phyloP scores from a whole-genome alignment of 2,113 vertebrate species.

The Mohoua ochrocephala region DNA sequence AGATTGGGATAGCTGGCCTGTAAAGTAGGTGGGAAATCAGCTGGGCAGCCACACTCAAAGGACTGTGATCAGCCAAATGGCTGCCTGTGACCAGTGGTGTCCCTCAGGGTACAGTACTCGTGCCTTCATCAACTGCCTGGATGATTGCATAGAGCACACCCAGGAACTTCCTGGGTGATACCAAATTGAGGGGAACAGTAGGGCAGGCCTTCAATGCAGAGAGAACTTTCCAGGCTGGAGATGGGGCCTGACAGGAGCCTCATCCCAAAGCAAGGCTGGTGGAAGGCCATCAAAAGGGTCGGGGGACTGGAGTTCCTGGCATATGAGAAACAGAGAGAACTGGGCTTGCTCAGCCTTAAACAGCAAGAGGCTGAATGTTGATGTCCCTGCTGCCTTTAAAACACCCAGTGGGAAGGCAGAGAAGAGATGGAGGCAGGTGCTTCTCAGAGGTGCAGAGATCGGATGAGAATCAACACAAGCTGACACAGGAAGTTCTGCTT shows the following conservation, averaged over 20 bases:
- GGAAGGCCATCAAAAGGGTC: background rate
- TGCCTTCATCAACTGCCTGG: background rate
- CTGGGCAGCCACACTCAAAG: background rate
- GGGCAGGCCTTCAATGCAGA: background rate
- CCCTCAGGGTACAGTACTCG: background rate
- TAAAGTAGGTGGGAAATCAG: background rate
- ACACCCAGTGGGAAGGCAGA: background rate
- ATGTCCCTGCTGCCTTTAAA: background rate
- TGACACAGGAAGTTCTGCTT: background rate
- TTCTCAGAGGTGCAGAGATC: background rate
- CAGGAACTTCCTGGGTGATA: background rate
- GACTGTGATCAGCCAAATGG: background rate
- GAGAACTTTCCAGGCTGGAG: background rate
- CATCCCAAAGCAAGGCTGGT: background rate
- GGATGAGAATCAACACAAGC: background rate
- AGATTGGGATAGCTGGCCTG: background rate
- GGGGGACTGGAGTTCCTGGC: background rate
- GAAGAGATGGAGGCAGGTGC: background rate
- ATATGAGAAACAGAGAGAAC: background rate
- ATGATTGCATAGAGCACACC: background rate
- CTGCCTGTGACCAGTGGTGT: background rate
- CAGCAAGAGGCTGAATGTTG: background rate
- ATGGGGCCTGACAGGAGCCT: background rate
- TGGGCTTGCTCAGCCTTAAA: background rate
- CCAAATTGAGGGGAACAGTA: fast-evolving